These are phyloP conservation scores for Andrena praecox DNA, from an alignment of 2,888 invertebrate species.

Conservation along the genomic window DNA sequence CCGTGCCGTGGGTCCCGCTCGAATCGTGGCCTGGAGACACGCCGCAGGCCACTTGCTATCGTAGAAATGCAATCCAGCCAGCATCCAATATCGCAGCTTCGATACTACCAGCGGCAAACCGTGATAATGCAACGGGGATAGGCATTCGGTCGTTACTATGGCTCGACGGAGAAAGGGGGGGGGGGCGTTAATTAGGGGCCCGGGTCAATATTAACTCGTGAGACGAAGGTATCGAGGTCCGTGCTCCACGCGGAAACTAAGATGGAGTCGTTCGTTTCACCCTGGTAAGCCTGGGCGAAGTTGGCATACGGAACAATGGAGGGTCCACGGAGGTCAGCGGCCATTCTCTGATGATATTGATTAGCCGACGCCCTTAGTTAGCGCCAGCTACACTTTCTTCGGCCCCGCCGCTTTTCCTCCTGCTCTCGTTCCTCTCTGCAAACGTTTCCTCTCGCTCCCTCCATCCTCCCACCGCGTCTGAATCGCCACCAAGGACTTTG, in stretches of 20 bases:
- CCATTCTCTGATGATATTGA: constrained; percentile 84
- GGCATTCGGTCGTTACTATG: no score
- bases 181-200: no score
- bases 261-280: constrained; percentile 5
- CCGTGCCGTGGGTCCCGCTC: constrained; percentile 66
- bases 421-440: constrained; percentile 55
- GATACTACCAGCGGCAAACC: neutral
- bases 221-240: neutral
- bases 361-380: constrained; percentile 85
- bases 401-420: constrained; percentile 65
- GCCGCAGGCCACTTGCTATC: constrained; percentile 61
- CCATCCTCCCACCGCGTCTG: constrained; percentile 45
- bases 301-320: constrained; percentile 61
- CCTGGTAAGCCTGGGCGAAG: constrained; percentile 6
- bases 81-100: constrained; percentile 66
- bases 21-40: constrained; percentile 63
- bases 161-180: no score
- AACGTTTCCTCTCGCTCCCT: constrained; percentile 50
- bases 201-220: no score
- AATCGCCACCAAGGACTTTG: constrained; percentile 40
- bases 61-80: constrained; percentile 64
- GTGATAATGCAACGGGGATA: no score
- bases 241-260: constrained; percentile 5
- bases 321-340: constrained; percentile 75
- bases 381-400: constrained; percentile 81